These are phyloP conservation scores for Ascidia mentula DNA, from an alignment of 23 tunicate species.

Conservation along the genomic window DNA sequence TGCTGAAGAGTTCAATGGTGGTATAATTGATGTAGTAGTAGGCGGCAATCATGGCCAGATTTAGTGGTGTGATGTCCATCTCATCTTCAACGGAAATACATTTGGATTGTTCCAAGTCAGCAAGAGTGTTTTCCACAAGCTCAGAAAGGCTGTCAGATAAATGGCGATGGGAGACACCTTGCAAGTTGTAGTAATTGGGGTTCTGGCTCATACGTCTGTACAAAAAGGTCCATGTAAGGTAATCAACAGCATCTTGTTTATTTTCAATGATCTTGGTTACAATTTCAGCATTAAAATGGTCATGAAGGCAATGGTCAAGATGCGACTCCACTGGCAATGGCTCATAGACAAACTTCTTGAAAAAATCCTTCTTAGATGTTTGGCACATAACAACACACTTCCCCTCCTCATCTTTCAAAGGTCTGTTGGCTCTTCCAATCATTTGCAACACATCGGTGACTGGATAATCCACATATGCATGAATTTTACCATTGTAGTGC, in stretches of 20 bases:
- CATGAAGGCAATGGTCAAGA: conserved; percentile 92
- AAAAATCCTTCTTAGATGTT: conserved; percentile 95
- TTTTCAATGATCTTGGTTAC: conserved; percentile 99
- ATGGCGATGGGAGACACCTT: conserved; percentile 94
- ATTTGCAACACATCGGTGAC: conserved; percentile 96
- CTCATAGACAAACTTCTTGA: conserved; percentile 97
- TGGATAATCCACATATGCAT: conserved; percentile 96
- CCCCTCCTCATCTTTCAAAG: conserved; percentile 92
- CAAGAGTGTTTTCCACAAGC: conserved; percentile 84
- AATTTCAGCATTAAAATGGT: conserved; percentile 99
- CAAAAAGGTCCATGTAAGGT: conserved; percentile 96
- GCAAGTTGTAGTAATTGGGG: conserved; percentile 98
- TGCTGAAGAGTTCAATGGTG: conserved; percentile 95
- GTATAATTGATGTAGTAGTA: conserved; percentile 97
- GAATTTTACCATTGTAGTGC: conserved; percentile 94
- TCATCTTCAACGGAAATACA: conserved; percentile 95
- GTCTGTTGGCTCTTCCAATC: conserved; percentile 95
- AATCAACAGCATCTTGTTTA: conserved; percentile 99
- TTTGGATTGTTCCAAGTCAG: conserved; percentile 87
- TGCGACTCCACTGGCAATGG: conserved; percentile 98
- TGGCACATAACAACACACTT: conserved; percentile 99
- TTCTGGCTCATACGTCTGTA: conserved; percentile 98
- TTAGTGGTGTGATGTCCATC: conserved; percentile 91
- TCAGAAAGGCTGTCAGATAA: conserved; percentile 93
- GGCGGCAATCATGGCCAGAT: conserved; percentile 97